These are phyloP conservation scores for Dolichoris vasculosae DNA, from an alignment of 1,140 invertebrate species.

Conservation along the genomic window DNA sequence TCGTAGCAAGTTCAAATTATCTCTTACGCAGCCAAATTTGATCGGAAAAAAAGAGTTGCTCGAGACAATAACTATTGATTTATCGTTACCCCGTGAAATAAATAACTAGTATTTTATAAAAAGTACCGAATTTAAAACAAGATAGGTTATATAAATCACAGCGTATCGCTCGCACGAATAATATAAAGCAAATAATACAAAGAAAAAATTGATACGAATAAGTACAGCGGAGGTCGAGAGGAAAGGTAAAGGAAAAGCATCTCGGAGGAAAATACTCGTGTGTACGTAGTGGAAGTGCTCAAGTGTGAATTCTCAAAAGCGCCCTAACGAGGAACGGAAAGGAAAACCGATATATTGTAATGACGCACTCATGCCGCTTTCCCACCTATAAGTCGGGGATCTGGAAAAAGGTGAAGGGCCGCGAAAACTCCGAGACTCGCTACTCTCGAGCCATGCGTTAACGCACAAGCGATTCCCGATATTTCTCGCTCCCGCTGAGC, in stretches of 20 bases:
- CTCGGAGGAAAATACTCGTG: neutral
- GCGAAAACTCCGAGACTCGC: neutral
- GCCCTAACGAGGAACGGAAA: constrained; percentile 54
- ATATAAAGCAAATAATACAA: neutral
- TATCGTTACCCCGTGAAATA: too few relatives aligned
- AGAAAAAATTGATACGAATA: neutral
- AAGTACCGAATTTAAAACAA: too few relatives aligned
- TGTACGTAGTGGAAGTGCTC: constrained; percentile 9
- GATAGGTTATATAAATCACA: too few relatives aligned
- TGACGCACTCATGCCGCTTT: constrained; percentile 53
- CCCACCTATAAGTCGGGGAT: neutral
- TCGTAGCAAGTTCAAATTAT: too few relatives aligned
- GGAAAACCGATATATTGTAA: constrained; percentile 57
- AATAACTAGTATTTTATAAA: too few relatives aligned
- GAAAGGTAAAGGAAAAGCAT: neutral
- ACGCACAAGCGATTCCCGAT: neutral
- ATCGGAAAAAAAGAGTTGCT: too few relatives aligned
- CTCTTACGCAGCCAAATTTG: too few relatives aligned
- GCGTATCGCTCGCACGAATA: neutral
- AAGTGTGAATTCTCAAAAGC: constrained; percentile 50
- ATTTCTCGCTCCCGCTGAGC: neutral
- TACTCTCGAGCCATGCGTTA: neutral
- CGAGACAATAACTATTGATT: too few relatives aligned
- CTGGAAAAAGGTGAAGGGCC: neutral
- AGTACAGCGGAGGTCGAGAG: neutral